Evolutionary conservation across 2,888 invertebrate species (phyloP).

Genomic region (Pomacea canaliculata): DNA sequence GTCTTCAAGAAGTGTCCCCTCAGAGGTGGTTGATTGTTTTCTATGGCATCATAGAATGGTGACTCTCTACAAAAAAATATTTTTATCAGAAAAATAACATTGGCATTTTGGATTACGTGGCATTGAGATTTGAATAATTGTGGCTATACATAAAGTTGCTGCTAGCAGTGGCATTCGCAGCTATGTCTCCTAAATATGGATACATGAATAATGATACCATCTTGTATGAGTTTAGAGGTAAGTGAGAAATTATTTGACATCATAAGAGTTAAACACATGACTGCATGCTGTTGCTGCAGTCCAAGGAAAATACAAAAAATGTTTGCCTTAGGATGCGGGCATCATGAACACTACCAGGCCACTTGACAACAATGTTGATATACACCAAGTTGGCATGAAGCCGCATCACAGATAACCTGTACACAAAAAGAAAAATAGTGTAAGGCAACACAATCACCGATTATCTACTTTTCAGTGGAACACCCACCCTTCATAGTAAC

Average conservation of each 20-base stretch:
- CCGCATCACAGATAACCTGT: slow-evolving; percentile 17
- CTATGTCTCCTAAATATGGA: no score
- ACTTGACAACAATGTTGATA: slow-evolving; percentile 7
- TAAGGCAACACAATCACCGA: background rate
- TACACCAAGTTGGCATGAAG: background rate
- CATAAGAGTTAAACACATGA: no score
- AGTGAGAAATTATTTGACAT: background rate
- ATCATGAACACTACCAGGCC: slow-evolving; percentile 20
- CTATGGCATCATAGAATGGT: no score
- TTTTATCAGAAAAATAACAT: background rate
- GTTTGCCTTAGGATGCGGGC: slow-evolving; percentile 3
- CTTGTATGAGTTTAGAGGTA: no score
- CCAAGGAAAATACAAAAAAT: background rate
- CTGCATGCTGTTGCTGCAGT: no score
- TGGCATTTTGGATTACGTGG: background rate
- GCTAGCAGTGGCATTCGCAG: no score
- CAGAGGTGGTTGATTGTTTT: no score
- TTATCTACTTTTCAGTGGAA: background rate
- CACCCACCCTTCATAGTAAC: no score
- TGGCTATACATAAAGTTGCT: no score
- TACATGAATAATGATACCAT: no score
- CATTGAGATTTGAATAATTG: no score
- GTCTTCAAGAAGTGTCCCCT: background rate
- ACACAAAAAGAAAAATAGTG: background rate
- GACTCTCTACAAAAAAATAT: no score